Conservation (phyloP, 2,113 vertebrate species). For the Macquaria australasica region DNA sequence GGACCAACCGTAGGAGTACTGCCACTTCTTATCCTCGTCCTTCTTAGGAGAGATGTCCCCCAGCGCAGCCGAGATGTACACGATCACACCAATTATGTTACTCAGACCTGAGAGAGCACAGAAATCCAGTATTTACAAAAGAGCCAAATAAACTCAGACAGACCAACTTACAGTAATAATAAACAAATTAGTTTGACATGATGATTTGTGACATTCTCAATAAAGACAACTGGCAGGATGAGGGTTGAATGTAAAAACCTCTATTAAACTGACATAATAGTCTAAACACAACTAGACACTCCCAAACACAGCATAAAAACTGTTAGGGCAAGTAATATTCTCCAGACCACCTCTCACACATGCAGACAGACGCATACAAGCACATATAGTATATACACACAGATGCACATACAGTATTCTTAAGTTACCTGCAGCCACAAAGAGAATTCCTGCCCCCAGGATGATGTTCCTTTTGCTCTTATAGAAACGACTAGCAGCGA, state of each 20-base stretch:
- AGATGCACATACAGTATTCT: not conserved
- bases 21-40: constrained; percentile 94
- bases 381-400: not conserved
- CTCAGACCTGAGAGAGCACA: constrained; percentile 86
- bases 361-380: not conserved
- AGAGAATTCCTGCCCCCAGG: constrained; percentile 94
- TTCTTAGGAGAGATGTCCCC: constrained; percentile 94
- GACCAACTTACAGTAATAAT: not conserved
- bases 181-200: constrained; percentile 23
- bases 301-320: constrained; percentile 42
- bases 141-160: constrained; percentile 29
- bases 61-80: constrained; percentile 94
- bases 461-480: constrained; percentile 95
- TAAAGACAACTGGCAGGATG: constrained; percentile 15
- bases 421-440: constrained; percentile 93
- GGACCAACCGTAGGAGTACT: constrained; percentile 96
- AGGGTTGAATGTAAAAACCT: constrained; percentile 3
- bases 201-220: constrained; percentile 27
- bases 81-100: constrained; percentile 96
- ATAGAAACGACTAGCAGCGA: constrained; percentile 94
- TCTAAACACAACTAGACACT: constrained; percentile 18
- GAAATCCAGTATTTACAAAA: constrained; percentile 27
- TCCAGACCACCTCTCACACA: constrained; percentile 25
- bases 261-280: constrained; percentile 29
- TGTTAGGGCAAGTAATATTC: constrained; percentile 13